Evolutionary conservation across 2,113 vertebrate species (phyloP).

Genomic region (Phalacrocorax carbo): DNA sequence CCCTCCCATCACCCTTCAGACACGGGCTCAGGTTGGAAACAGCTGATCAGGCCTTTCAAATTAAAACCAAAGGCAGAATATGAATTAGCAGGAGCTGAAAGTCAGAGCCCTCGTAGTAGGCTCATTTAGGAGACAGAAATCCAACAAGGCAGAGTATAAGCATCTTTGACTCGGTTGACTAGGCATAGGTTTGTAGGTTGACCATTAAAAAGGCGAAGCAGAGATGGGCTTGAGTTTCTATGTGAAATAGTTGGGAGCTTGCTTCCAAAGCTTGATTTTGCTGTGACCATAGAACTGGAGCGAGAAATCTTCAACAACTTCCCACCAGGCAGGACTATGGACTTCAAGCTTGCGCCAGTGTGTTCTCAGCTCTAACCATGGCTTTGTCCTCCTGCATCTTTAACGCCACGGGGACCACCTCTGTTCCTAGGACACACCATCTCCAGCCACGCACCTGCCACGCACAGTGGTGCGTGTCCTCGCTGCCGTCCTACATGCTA

Average conservation of each 20-base stretch:
- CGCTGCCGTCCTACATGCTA: not conserved
- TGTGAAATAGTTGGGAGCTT: not conserved
- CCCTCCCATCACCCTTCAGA: not conserved
- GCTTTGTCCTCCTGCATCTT: not conserved
- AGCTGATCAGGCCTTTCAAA: not conserved
- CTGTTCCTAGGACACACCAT: not conserved
- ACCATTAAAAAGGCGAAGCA: not conserved
- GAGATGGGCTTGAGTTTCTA: not conserved
- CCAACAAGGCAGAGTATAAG: too few species aligned
- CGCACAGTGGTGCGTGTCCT: rapidly evolving
- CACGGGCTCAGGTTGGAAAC: not conserved
- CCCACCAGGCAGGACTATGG: not conserved
- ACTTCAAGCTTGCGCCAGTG: not conserved
- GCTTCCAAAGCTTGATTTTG: not conserved
- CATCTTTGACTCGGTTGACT: not conserved
- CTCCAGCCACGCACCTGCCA: not conserved
- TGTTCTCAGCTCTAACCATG: not conserved
- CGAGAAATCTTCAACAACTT: not conserved
- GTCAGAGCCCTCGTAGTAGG: rapidly evolving
- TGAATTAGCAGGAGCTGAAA: not conserved
- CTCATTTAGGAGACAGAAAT: not conserved
- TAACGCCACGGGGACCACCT: not conserved
- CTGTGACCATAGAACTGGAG: not conserved
- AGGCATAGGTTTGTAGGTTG: not conserved
- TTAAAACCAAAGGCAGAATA: not conserved